Evolutionary conservation across 1,140 invertebrate genomes (phyloP).

Genomic region (Achroia grisella): DNA sequence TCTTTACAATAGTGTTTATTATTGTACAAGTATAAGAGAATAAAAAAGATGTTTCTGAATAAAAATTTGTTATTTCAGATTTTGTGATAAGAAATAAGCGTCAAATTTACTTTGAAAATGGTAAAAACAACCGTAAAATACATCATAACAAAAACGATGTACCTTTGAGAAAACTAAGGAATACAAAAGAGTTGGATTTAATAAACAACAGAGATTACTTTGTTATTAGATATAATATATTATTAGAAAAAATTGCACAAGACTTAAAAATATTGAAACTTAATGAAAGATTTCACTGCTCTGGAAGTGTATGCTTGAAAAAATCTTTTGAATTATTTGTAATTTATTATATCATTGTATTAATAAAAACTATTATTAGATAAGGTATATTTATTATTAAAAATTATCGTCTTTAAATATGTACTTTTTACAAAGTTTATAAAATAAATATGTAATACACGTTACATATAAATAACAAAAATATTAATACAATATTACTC

Average conservation of each 20-base stretch:
- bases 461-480: conserved; percentile 2
- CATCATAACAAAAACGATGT: too few relatives aligned
- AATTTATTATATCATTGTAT: neutral
- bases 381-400: neutral
- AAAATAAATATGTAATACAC: conserved; percentile 4
- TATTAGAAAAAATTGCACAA: conserved; percentile 26
- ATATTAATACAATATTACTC: neutral
- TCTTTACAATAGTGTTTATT: too few relatives aligned
- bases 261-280: conserved; percentile 39
- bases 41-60: too few relatives aligned
- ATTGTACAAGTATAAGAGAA: too few relatives aligned
- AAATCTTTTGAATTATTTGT: neutral
- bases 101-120: too few relatives aligned
- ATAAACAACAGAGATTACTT: too few relatives aligned
- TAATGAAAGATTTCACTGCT: conserved; percentile 34
- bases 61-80: too few relatives aligned
- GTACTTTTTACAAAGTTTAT: too few relatives aligned
- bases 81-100: too few relatives aligned
- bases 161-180: too few relatives aligned
- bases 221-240: conserved; percentile 24
- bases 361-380: neutral
- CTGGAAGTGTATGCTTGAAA: conserved; percentile 5
- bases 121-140: neutral
- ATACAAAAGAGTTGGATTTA: too few relatives aligned
- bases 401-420: neutral